Evolutionary conservation across 2,888 invertebrate genomes (phyloP), one percentile per base, ranked within the genome.

Genomic region (Oscheius myriophilus): DNA sequence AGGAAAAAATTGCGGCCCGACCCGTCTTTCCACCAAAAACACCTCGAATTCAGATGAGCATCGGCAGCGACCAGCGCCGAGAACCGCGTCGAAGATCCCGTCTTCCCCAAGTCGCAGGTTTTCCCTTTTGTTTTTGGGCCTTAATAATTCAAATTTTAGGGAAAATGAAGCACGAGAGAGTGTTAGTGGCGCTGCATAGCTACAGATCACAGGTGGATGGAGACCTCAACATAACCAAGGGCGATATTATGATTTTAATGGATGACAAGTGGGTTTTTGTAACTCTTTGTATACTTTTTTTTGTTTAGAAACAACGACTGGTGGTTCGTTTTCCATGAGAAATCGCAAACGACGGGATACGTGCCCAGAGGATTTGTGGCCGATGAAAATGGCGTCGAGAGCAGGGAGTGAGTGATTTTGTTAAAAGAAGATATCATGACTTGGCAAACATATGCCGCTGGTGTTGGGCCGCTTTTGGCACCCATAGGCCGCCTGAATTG

Each of bases 361-460:
- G 96, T 98, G 84, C 98, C 98, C 0, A 93, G 96, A 88, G 98
- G 97, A 89, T 98, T 96, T 87, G 96, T 98, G 1, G 97, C 96
- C 6, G 92, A 93, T 81, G 95, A 95, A 88, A 92, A 94, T 87
- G 95, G 96, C 55, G 92, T 96, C 26, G 96, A 96, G 89, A 95
- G 95, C 88, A 95, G 96, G 91, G 96, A 97, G 96, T 96, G 89
- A 92, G 94, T 79, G 33, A 9, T 6, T 6, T 33, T 3, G 3
- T 33, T 33, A 9, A 33, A 6, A 33, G 4, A 33, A n/a, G n/a
- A n/a, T n/a, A n/a, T n/a, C n/a, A n/a, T n/a, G n/a, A n/a, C n/a
- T n/a, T n/a, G n/a, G n/a, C n/a, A n/a, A n/a, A n/a, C n/a, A n/a
- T 55, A 62, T 59, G n/a, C 23, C 16, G 2, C 11, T 11, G 16